Evolutionary conservation across 2,888 invertebrate genomes (phyloP).

Genomic region (Thyatira batis): DNA sequence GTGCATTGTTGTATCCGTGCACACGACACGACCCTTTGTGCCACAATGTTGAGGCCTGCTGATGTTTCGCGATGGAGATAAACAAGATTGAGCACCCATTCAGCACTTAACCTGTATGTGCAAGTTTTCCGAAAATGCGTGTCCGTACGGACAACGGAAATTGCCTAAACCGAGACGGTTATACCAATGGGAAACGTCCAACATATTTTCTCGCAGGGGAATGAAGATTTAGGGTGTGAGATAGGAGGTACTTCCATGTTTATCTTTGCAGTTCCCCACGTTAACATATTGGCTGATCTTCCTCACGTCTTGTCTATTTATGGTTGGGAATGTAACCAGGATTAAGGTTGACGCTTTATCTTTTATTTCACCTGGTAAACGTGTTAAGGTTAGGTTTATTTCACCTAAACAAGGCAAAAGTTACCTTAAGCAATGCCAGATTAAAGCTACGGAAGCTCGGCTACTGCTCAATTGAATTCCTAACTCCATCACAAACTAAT

Average conservation of each 20-base stretch:
- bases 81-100: slow-evolving; percentile 58
- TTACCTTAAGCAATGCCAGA: slow-evolving; percentile 10
- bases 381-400: not conserved
- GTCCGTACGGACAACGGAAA: slow-evolving; percentile 49
- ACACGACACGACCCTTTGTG: slow-evolving; percentile 44
- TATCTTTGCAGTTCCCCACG: slow-evolving; percentile 43
- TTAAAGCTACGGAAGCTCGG: slow-evolving; percentile 29
- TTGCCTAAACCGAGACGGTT: slow-evolving; percentile 47
- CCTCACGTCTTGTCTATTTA: slow-evolving; percentile 13
- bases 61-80: slow-evolving; percentile 48
- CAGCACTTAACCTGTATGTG: slow-evolving; percentile 42
- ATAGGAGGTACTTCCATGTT: slow-evolving; percentile 38
- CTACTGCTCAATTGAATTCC: slow-evolving; percentile 38
- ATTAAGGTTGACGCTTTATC: slow-evolving; percentile 6
- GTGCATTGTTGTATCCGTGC: slow-evolving; percentile 60
- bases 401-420: not conserved
- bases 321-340: slow-evolving; percentile 22
- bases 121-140: slow-evolving; percentile 27
- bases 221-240: slow-evolving; percentile 58
- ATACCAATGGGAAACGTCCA: slow-evolving; percentile 41
- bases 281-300: slow-evolving; percentile 41
- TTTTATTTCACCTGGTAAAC: not conserved
- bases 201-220: slow-evolving; percentile 53
- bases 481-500: slow-evolving; percentile 50
- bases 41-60: slow-evolving; percentile 33